Evolutionary conservation across 2,797 vertebrate genomes (phyloP).

Genomic region (Enteromius viviparus): DNA sequence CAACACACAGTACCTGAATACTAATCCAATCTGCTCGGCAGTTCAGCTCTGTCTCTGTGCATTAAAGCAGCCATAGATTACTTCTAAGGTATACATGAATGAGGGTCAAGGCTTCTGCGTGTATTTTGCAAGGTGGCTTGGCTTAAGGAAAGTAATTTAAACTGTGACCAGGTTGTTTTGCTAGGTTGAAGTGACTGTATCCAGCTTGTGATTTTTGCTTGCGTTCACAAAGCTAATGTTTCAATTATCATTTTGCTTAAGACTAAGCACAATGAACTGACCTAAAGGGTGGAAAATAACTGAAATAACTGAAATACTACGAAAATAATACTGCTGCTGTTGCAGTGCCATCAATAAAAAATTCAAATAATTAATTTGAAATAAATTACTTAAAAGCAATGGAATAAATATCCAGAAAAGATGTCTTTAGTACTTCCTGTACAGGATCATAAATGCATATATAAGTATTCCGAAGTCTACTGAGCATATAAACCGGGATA

Average conservation of each 20-base stretch:
- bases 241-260: neutral
- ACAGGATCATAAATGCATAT: neutral
- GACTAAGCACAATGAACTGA: neutral
- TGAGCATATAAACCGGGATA: neutral
- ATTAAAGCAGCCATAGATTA: constrained; percentile 25
- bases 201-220: neutral
- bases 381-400: neutral
- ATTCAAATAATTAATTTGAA: neutral
- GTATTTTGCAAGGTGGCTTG: neutral
- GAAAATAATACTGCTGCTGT: neutral
- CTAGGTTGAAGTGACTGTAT: neutral
- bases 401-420: neutral
- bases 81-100: neutral
- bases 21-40: constrained; percentile 44
- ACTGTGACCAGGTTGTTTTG: constrained; percentile 16
- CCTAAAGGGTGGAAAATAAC: neutral
- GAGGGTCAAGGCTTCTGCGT: neutral
- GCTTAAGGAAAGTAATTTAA: constrained; percentile 16
- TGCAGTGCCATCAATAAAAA: neutral
- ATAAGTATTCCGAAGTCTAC: neutral
- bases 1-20: constrained; percentile 47
- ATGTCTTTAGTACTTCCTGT: neutral
- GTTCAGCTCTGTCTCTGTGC: constrained; percentile 29
- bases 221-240: neutral
- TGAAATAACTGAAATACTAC: neutral